Evolutionary conservation across 2,888 invertebrate species (phyloP), one percentile per base, ranked within the genome.

Genomic region (Drosophila borealis): DNA sequence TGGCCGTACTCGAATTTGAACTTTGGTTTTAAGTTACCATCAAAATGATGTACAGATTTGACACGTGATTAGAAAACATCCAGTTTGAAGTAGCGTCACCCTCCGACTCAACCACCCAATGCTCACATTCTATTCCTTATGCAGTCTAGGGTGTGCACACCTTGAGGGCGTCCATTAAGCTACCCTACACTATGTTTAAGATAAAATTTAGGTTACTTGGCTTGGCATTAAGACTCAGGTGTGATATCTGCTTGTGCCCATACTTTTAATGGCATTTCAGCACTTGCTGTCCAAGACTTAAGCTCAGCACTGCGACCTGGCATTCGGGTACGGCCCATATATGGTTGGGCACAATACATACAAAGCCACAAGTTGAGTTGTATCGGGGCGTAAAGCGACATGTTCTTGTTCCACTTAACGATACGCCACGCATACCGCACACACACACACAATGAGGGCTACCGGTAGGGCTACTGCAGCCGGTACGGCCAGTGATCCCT

Each of bases 11-110:
- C 39, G 50, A 69, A 67, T 64, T 64, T 50, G 66, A 81, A 63
- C 74, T 88, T 74, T 34, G 90, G 91, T 91, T 89, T 91, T 81
- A 74, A 74, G 79, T 91, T 91, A 88, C 91, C 88, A 87, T 91
- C 90, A 90, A 86, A 71, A 73, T 59, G 48, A 67, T 68, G 64
- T 56, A n/a, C 54, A 55, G 88, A 91, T 91, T 83, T 90, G 91
- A 91, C 91, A 90, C 91, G 81, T 90, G 89, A 91, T 91, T 89
- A 73, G 55, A 61, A 63, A 67, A 62, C 66, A 70, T 50, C 29
- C 33, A 39, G 59, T 41, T 48, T n/a, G 39, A 49, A 60, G 44
- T 46, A 57, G 49, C 53, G 56, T 13, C 25, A 41, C 19, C 29
- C 29, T 8, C 29, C 29, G 8, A 29, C 29, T 29, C 8, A 29